Base-by-base conservation (phyloP, 2,113 vertebrate genomes). In the Semicossyphus pulcher region DNA sequence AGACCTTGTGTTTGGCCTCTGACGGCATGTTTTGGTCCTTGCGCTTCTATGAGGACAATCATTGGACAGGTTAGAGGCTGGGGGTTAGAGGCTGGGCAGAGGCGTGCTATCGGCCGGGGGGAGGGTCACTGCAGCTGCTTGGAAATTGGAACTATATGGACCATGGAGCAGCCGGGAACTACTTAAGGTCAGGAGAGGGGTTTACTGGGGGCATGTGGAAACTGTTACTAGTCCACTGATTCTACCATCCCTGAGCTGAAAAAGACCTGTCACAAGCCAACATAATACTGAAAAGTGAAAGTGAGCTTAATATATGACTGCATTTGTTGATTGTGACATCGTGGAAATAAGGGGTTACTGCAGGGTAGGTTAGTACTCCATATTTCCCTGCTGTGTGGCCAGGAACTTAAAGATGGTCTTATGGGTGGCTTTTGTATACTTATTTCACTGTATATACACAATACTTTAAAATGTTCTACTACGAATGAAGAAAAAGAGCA, bases 11-110 rank as follows among this genome's bases (percentile, higher is more conserved):
- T 74, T 81, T 89, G 64, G 73, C 60, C 53, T 79, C 83, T 64
- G 86, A 5, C 39, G 73, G 51, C 32, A 29, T 49, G 21, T 75
- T 68, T 65, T 58, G 86, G 42, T 88, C 83, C 77, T 71, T 73
- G 68, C 49, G 72, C 53, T 73, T 86, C 86, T 90, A 88, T 47
- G 51, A 86, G 72, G 76, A 88, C 75, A 89, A 53, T 71, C 45
- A 69, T 48, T 61, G 69, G 67, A 80, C 56, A 80, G 64, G 83
- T 90, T 78, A 91, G 86, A 83, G 23, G 29, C 45, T 10, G 21
- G 34, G 57, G 64, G 83, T 90, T 78, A 91, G 86, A 83, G 23
- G 29, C 45, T 10, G 21, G 34, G 57, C 32, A 47, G 58, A 77
- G 47, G 60, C 18, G 25, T 45, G 72, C n/a, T 32, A 25, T 36